A percentile compares a stretch with the other conserved stretches of the same genome.
These are phyloP conservation scores for Dasypogon diadema DNA, from an alignment of 2,888 invertebrate species.

Conservation along the genomic window DNA sequence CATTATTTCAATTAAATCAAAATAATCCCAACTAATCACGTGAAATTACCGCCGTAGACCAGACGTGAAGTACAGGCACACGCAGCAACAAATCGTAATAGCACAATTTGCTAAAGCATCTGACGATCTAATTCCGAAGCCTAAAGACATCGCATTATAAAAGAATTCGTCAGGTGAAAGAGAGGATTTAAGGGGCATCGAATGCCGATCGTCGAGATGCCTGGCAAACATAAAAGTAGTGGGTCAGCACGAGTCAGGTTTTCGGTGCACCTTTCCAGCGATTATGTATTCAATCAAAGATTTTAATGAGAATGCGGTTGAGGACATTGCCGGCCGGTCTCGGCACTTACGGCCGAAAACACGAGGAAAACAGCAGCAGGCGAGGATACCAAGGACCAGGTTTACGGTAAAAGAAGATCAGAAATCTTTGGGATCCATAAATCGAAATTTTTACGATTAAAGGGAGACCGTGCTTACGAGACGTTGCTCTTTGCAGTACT, in stretches of 20 bases:
- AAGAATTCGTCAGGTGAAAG: slow-evolving; percentile 40
- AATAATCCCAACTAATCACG: too few relatives aligned
- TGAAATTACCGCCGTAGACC: too few relatives aligned
- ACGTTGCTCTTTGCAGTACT: slow-evolving; percentile 18
- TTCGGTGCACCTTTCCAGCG: slow-evolving; percentile 43
- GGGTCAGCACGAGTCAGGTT: slow-evolving; percentile 40
- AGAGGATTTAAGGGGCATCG: slow-evolving; percentile 17
- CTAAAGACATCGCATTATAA: background rate
- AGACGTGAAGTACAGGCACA: too few relatives aligned
- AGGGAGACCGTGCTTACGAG: slow-evolving; percentile 23
- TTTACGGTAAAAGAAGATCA: slow-evolving; percentile 35
- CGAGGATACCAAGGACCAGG: slow-evolving; percentile 40
- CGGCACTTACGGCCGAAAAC: slow-evolving; percentile 27
- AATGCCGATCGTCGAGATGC: background rate
- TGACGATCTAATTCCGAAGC: slow-evolving; percentile 27
- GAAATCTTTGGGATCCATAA: slow-evolving; percentile 41
- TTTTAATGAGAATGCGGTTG: slow-evolving; percentile 45
- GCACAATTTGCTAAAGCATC: slow-evolving; percentile 25
- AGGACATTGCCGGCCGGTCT: slow-evolving; percentile 28
- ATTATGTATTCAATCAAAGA: slow-evolving; percentile 51
- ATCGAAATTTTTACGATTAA: slow-evolving; percentile 47
- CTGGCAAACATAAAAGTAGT: slow-evolving; percentile 5
- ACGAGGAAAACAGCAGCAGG: slow-evolving; percentile 16
- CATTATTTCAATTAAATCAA: too few relatives aligned
- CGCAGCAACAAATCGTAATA: slow-evolving; percentile 37